A percentile compares a stretch with the other conserved stretches of the same genome.
These are phyloP conservation scores for Sitodiplosis mosellana DNA, from an alignment of 1,140 invertebrate genomes.

Conservation along the genomic window DNA sequence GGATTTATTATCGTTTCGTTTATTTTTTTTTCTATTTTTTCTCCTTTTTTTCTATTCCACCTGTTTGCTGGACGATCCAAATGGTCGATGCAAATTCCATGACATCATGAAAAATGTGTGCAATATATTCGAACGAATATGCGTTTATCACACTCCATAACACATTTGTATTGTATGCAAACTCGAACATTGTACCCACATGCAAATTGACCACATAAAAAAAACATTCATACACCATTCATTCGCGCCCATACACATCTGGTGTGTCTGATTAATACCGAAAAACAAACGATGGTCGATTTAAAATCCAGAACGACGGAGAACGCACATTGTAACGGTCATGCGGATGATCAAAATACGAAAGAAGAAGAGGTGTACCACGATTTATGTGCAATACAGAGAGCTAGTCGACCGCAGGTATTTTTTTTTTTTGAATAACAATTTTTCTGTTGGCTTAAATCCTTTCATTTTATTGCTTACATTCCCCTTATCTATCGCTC, in stretches of 20 bases:
- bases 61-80: neutral
- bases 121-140: too few species aligned
- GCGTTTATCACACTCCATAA: too few species aligned
- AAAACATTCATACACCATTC: too few species aligned
- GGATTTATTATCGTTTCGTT: neutral
- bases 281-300: neutral
- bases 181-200: neutral
- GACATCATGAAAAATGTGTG: too few species aligned
- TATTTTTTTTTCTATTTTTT: neutral
- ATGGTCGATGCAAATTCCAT: too few species aligned
- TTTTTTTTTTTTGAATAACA: slow-evolving; percentile 5
- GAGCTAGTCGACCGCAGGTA: slow-evolving; percentile 25
- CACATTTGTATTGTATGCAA: too few species aligned
- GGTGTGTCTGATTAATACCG: too few species aligned
- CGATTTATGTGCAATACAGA: slow-evolving; percentile 25
- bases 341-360: slow-evolving; percentile 23
- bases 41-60: neutral
- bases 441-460: too few species aligned
- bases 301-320: slow-evolving; percentile 17
- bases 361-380: slow-evolving; percentile 28
- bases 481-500: too few species aligned
- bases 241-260: too few species aligned
- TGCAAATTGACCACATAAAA: neutral
- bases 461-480: too few species aligned
- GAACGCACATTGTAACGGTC: slow-evolving; percentile 24